Percentiles rank a stretch among this genome's conserved stretches.
Evolutionary conservation across 2,797 vertebrate species (phyloP).

Genomic region (Aselliscus stoliczkanus): DNA sequence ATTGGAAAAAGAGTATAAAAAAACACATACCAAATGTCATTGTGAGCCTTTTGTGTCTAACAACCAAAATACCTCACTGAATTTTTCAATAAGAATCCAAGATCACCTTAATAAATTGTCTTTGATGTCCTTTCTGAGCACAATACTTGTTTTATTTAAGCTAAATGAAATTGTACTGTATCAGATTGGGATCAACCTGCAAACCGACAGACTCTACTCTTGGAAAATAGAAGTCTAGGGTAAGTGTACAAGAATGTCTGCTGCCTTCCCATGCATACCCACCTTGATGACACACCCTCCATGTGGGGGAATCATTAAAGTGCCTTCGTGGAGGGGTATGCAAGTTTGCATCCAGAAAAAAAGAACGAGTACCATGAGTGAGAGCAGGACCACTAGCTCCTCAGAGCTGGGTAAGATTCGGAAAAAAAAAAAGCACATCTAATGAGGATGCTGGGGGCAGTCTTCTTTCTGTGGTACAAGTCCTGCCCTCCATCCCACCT

Average conservation of each 20-base stretch:
- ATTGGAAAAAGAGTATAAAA: background rate
- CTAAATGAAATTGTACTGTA: background rate
- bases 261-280: background rate
- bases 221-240: background rate
- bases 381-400: background rate
- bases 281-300: fast-evolving
- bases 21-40: background rate
- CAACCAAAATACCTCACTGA: background rate
- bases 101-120: background rate
- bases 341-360: background rate
- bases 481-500: background rate
- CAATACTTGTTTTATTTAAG: background rate
- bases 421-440: background rate
- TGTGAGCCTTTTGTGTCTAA: background rate
- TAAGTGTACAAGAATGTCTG: background rate
- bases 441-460: background rate
- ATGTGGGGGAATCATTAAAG: fast-evolving
- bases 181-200: background rate
- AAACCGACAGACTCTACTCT: background rate
- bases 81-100: background rate
- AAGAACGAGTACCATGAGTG: background rate
- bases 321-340: fast-evolving
- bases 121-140: background rate
- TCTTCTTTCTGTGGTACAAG: background rate
- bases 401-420: background rate